Conservation (phyloP, 2,797 vertebrate species). For the Poecile montanus region DNA sequence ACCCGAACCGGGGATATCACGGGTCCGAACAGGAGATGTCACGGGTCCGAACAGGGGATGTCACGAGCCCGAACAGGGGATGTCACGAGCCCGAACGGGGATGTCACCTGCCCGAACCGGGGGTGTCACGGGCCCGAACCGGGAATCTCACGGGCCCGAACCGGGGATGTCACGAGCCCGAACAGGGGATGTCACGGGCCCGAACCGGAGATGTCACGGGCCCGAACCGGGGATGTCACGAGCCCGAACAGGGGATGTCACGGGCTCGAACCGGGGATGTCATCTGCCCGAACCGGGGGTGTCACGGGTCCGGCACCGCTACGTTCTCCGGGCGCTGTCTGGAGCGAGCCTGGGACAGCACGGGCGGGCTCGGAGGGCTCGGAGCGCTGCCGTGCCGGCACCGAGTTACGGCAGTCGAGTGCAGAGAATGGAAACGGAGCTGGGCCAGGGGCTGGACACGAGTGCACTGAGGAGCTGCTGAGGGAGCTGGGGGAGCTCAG, state of each 20-base stretch:
- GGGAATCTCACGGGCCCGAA: neutral
- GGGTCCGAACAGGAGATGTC: no score
- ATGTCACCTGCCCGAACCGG: neutral
- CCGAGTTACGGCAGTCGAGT: neutral
- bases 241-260: no score
- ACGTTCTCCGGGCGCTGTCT: neutral
- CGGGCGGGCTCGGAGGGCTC: neutral
- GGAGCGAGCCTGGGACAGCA: neutral
- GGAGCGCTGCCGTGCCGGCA: neutral
- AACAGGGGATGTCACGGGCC: no score
- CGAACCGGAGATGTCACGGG: no score
- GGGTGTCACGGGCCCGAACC: accelerated
- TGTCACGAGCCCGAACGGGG: accelerated
- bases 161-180: no score
- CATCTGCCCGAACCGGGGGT: no score
- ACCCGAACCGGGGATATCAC: neutral
- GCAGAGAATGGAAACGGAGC: neutral
- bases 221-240: neutral
- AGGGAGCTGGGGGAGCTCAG: neutral
- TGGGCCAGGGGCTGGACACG: neutral
- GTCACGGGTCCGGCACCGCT: neutral
- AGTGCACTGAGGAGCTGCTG: neutral
- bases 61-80: accelerated
- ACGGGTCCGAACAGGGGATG: neutral
- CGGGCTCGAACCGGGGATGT: no score